Evolutionary conservation across 2,888 invertebrate species (phyloP).

Genomic region (Erynnis tages): DNA sequence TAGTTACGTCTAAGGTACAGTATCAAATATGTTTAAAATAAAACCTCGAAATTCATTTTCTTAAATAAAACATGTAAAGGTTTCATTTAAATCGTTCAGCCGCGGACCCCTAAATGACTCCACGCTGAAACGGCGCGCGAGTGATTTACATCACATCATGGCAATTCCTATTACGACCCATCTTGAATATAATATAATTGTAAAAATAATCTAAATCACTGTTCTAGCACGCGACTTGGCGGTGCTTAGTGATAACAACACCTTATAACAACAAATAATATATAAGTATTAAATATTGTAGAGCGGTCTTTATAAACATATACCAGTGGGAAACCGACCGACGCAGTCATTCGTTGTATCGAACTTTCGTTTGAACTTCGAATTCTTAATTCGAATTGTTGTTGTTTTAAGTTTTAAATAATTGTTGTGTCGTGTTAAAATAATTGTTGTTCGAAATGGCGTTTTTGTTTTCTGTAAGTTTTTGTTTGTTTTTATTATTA

Average conservation of each 20-base stretch:
- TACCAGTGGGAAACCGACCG: background rate
- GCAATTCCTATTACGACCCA: no score
- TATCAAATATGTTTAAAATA: no score
- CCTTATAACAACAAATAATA: conserved; percentile 20
- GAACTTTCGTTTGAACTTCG: background rate
- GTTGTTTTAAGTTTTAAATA: background rate
- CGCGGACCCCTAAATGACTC: no score
- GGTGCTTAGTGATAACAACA: conserved; percentile 40
- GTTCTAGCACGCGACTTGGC: conserved; percentile 45
- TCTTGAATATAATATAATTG: no score
- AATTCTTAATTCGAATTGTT: background rate
- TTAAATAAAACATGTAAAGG: no score
- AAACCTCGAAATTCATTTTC: no score
- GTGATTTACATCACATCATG: no score
- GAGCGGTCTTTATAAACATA: conserved; percentile 6
- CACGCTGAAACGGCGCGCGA: no score
- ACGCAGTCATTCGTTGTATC: background rate
- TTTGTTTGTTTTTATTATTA: background rate
- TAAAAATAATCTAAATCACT: conserved; percentile 53
- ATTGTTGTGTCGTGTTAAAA: conserved; percentile 2
- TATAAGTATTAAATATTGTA: conserved; percentile 25
- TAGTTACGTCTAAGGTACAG: no score
- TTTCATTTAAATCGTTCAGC: no score
- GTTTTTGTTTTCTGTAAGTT: background rate
- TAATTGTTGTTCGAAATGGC: background rate